Conservation (phyloP, 2,888 invertebrate species). For the Tenodera sinensis region DNA sequence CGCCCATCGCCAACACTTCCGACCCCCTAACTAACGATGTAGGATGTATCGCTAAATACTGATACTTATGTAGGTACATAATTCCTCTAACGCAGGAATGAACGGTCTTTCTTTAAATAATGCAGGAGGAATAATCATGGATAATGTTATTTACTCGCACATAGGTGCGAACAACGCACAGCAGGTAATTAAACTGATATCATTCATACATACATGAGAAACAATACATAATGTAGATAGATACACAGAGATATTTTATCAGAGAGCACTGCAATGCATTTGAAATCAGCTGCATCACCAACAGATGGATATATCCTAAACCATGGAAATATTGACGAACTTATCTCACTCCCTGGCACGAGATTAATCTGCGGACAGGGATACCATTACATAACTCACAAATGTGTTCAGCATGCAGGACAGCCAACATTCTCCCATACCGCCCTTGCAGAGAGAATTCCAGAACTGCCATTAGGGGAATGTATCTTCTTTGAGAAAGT, state of each 20-base stretch:
- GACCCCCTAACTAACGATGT: no score
- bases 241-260: background rate
- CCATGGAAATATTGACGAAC: background rate
- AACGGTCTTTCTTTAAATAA: no score
- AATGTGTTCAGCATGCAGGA: background rate
- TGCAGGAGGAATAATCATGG: no score
- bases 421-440: background rate
- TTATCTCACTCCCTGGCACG: background rate
- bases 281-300: background rate
- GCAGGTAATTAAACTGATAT: background rate
- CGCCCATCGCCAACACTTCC: no score
- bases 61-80: no score
- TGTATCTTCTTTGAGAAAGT: background rate
- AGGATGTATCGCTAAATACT: no score
- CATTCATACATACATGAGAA: background rate
- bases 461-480: background rate
- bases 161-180: background rate
- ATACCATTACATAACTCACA: background rate
- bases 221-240: background rate
- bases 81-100: no score
- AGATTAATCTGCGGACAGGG: background rate
- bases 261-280: background rate
- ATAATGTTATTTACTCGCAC: background rate
- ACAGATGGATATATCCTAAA: background rate
- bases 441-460: background rate